Base-by-base conservation (phyloP, 2,888 invertebrate species). In the Macrostomum cliftonense region DNA sequence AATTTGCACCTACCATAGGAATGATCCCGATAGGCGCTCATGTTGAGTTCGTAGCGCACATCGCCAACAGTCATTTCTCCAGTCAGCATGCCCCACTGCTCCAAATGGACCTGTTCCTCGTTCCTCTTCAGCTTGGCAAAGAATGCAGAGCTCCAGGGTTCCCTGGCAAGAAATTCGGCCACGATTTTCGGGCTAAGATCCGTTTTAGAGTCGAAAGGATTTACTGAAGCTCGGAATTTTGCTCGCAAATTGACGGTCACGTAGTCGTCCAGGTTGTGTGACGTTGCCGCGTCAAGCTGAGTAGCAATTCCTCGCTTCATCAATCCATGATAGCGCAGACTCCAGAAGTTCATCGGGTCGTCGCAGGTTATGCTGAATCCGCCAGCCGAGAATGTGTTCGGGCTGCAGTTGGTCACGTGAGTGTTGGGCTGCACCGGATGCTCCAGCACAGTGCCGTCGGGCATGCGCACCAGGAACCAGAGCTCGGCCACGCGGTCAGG, bases 251-350 rank as follows among this genome's bases (percentile, higher is more conserved):
- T 17, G 17, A 17, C 16, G 9, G 17, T 40, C 17, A 40, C 40
- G 17, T 17, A 40, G 17, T 40, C 20, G 9, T 40, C 40, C 40
- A 17, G 40, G 40, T 17, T 40, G 16, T 40, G 16, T 9, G 17
- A 17, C 40, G 17, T 40, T 2, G 17, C 16, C 28, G 28, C 5
- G 5, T 28, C 28, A 4, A 28, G 28, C 28, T 28, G 28, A 9
- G 4, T 9, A 9, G 28, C 28, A 9, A 28, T 28, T 4, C 28
- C 42, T 56, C 72, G 75, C 58, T 71, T 74, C 43, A 82, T 64
- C n/a, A 79, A 64, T 1, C 83, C 83, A 63, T 80, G 81, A 63
- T 75, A 83, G 36, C 76, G 65, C 16, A 83, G 71, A 58, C 81
- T 74, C 72, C 79, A 74, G 49, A 75, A 72, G 51, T 67, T 66